Evolutionary conservation across 2,888 invertebrate species (phyloP).

Genomic region (Lypha dubia): DNA sequence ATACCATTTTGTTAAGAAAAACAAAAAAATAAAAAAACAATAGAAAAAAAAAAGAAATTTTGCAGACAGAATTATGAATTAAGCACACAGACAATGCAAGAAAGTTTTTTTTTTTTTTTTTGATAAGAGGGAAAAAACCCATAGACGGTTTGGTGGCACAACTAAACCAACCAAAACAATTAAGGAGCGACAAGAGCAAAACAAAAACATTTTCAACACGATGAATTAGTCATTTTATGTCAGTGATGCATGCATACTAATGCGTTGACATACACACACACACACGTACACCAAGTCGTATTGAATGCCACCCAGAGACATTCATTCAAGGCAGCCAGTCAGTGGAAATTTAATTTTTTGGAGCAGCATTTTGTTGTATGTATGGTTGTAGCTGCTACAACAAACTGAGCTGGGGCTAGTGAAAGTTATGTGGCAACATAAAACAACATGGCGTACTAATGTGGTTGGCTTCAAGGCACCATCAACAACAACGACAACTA

Average conservation of each 20-base stretch:
- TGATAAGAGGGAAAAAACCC: slow-evolving; percentile 45
- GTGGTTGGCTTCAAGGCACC: slow-evolving; percentile 54
- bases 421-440: slow-evolving; percentile 54
- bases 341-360: slow-evolving; percentile 62
- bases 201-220: slow-evolving; percentile 62
- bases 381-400: background rate
- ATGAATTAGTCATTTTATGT: slow-evolving; percentile 81
- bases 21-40: slow-evolving; percentile 4
- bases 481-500: background rate
- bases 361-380: slow-evolving; percentile 35
- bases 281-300: background rate
- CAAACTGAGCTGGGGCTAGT: slow-evolving; percentile 38
- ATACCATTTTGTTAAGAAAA: slow-evolving; percentile 24
- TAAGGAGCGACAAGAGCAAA: slow-evolving; percentile 43
- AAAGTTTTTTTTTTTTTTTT: too few relatives aligned
- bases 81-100: slow-evolving; percentile 47
- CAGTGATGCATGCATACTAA: slow-evolving; percentile 79
- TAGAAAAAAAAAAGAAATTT: slow-evolving; percentile 6
- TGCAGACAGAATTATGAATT: slow-evolving; percentile 57
- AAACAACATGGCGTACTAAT: slow-evolving; percentile 69
- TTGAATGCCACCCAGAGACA: slow-evolving; percentile 44
- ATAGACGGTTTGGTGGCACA: slow-evolving; percentile 47
- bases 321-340: slow-evolving; percentile 50
- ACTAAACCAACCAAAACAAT: slow-evolving; percentile 63
- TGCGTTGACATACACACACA: slow-evolving; percentile 67